Evolutionary conservation across 2,888 invertebrate species (phyloP), one percentile per base, ranked within the genome.

Genomic region (Lamproptera curius): DNA sequence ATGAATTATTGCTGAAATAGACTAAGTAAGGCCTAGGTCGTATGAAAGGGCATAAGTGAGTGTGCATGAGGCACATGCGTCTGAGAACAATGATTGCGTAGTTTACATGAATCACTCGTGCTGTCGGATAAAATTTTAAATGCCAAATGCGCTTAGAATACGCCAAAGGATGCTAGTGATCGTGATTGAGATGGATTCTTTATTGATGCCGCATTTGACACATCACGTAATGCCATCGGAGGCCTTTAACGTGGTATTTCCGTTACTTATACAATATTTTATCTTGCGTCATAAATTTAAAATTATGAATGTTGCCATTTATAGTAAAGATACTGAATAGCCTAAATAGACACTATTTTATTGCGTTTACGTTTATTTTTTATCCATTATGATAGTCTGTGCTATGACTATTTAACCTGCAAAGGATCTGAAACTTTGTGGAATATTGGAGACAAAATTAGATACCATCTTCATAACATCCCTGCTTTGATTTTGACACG

Each of bases 131-230:
- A 42, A 47, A 42, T 42, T 28, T 37, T 31, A 47, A 47, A 48
- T 48, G 48, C 42, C 43, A 48, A 48, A 48, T 43, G 48, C 23
- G 33, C 42, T 34, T 43, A 48, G 42, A 48, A 34, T 38, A 43
- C n/a, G 23, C 16, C 39, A 2, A 15, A 31, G 44, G 35, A 46
- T 31, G n/a, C 5, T 2, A 16, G 42, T 39, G 34, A 39, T 31
- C 48, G 48, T 48, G 48, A 48, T 48, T 48, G 36, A 43, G 38
- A 43, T 43, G 20, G 39, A 48, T 48, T 48, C 48, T 48, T 48
- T 35, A 37, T 9, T 37, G 47, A 47, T 37, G 47, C 42, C 47
- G 47, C 42, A 28, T 39, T 39, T 43, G 43, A 43, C 26, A 38
- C 38, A 39, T 43, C 48, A 35, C 39, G 42, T 48, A 38, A 41